Conservation (phyloP, 1,140 invertebrate species). For the Zaprionus inermis region DNA sequence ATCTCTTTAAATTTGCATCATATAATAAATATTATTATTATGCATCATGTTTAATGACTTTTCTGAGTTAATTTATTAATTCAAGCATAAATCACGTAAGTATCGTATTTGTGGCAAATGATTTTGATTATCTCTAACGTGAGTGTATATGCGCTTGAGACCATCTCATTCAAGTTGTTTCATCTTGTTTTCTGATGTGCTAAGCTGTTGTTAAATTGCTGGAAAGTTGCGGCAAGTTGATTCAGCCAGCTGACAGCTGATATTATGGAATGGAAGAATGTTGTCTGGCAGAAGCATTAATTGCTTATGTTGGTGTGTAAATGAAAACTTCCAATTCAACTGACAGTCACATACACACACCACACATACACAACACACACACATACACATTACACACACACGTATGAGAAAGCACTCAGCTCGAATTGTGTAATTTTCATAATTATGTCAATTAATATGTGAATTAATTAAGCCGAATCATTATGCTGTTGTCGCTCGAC, state of each 20-base stretch:
- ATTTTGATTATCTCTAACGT: background rate
- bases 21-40: too few relatives aligned
- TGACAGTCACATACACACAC: conserved; percentile 3
- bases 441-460: conserved; percentile 53
- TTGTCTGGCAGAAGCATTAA: conserved; percentile 46
- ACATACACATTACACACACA: conserved; percentile 6
- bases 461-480: conserved; percentile 23
- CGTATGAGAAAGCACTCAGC: conserved; percentile 33
- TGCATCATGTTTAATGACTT: too few relatives aligned
- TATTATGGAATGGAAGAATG: conserved; percentile 1
- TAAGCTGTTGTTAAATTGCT: conserved; percentile 47
- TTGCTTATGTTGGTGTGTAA: conserved; percentile 59
- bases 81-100: background rate
- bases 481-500: conserved; percentile 12
- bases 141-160: background rate
- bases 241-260: conserved; percentile 36
- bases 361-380: background rate
- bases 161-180: background rate
- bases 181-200: background rate
- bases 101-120: background rate
- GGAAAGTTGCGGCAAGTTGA: conserved; percentile 49
- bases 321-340: conserved; percentile 31
- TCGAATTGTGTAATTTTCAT: conserved; percentile 49
- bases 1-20: too few relatives aligned
- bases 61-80: too few relatives aligned